phyloP scores from a whole-genome alignment of 53 echinoderm and acorn worm species.

The Temnopleurus reevesii region DNA sequence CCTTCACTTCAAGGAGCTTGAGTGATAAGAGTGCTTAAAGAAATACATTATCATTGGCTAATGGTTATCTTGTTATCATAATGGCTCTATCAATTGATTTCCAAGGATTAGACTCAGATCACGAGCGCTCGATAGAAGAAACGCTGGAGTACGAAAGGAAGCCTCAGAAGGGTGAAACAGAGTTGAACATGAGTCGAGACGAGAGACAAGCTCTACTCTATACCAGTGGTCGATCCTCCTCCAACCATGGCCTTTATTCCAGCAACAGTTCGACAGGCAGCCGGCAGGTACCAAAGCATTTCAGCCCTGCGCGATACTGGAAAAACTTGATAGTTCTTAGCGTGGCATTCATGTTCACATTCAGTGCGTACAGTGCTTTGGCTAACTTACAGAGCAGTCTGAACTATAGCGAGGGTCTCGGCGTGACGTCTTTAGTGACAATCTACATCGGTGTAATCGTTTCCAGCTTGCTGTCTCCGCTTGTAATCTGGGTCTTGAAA shows the following conservation, averaged over 20 bases:
- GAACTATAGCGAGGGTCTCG: slow-evolving; percentile 67
- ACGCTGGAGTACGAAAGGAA: not conserved
- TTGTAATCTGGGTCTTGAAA: slow-evolving; percentile 69
- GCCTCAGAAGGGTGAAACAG: not conserved
- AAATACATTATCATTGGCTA: not conserved
- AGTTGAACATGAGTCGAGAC: slow-evolving; percentile 11
- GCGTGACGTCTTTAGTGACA: slow-evolving; percentile 71
- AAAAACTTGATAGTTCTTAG: slow-evolving; percentile 80
- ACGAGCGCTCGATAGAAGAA: not conserved
- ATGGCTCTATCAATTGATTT: slow-evolving; percentile 43
- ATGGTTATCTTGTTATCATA: not conserved
- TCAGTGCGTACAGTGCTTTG: slow-evolving; percentile 86
- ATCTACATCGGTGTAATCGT: slow-evolving; percentile 78
- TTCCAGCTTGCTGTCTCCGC: slow-evolving; percentile 74
- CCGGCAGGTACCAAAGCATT: slow-evolving; percentile 12
- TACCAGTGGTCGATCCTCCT: not conserved
- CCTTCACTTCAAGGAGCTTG: too few relatives aligned
- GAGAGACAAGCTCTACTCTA: slow-evolving; percentile 16
- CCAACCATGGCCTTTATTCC: not conserved
- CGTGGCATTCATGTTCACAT: slow-evolving; percentile 75
- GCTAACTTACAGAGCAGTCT: slow-evolving; percentile 94
- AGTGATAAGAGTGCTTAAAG: not conserved
- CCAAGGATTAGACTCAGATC: slow-evolving; percentile 10
- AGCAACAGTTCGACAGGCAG: not conserved
- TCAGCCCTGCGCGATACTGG: slow-evolving; percentile 63